Percentiles rank a stretch among this genome's conserved stretches.
These are phyloP conservation scores for Bovichtus variegatus DNA, from an alignment of 2,797 vertebrate genomes.

Conservation along the genomic window DNA sequence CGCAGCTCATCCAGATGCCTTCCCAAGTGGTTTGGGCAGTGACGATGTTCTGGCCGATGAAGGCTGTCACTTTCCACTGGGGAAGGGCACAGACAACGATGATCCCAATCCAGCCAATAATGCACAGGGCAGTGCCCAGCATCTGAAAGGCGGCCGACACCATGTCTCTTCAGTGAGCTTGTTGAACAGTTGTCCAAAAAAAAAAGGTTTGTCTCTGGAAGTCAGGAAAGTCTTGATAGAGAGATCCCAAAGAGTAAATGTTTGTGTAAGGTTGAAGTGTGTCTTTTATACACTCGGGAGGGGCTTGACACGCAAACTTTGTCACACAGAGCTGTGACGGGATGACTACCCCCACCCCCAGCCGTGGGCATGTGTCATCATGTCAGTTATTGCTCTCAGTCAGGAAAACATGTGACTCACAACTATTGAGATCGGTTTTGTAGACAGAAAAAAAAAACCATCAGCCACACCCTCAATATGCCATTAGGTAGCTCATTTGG, in stretches of 20 bases:
- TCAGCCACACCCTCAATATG: constrained; percentile 32
- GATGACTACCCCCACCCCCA: constrained; percentile 8
- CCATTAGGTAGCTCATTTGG: neutral
- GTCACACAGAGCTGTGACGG: constrained; percentile 48
- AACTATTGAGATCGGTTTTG: neutral
- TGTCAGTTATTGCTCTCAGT: constrained; percentile 53
- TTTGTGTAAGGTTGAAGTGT: constrained; percentile 13
- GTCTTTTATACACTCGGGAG: constrained; percentile 79
- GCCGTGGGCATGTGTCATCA: constrained; percentile 61
- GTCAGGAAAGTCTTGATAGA: constrained; percentile 42
- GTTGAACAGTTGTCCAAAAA: constrained; percentile 21
- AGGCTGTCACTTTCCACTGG: constrained; percentile 93
- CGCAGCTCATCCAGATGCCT: constrained; percentile 96
- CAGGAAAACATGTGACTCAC: constrained; percentile 54
- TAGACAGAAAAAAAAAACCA: neutral
- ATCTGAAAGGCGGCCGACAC: constrained; percentile 92
- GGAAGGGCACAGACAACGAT: constrained; percentile 90
- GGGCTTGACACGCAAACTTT: constrained; percentile 54
- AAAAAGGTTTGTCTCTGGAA: constrained; percentile 25
- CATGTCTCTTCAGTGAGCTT: constrained; percentile 79
- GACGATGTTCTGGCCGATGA: constrained; percentile 91
- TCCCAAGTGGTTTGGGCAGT: constrained; percentile 91
- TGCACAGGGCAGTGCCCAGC: constrained; percentile 88
- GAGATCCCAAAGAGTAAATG: constrained; percentile 50
- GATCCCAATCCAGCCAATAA: constrained; percentile 92